These are phyloP conservation scores for Crypturellus tataupa DNA, from an alignment of 2,797 vertebrate species.

Conservation along the genomic window DNA sequence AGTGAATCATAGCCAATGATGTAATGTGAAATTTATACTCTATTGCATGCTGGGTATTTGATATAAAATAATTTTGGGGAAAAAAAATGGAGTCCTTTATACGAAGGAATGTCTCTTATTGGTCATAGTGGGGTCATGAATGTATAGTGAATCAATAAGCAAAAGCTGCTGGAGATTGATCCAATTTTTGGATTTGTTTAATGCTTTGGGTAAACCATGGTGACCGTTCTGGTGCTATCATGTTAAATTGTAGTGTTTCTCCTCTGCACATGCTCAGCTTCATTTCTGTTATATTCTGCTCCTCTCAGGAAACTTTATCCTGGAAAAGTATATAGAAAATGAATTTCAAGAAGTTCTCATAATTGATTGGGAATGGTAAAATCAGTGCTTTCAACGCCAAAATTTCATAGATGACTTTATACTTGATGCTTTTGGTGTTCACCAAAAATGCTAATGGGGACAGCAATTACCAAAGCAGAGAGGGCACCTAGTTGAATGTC, in stretches of 20 bases:
- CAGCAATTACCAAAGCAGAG: not conserved
- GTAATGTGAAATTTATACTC: not conserved
- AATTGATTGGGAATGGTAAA: not conserved
- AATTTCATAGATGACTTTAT: not conserved
- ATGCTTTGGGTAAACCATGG: not conserved
- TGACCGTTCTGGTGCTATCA: not conserved
- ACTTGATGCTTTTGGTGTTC: not conserved
- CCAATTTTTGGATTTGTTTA: not conserved
- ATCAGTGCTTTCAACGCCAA: not conserved
- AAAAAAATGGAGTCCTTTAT: not conserved
- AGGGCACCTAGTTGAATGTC: not conserved
- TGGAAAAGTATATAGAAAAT: not conserved
- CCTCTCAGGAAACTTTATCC: not conserved
- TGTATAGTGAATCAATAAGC: not conserved
- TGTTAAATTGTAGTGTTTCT: not conserved
- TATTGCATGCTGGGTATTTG: not conserved
- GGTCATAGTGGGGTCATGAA: constrained; percentile 6
- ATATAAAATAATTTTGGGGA: not conserved
- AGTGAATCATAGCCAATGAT: not conserved
- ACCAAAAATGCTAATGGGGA: not conserved
- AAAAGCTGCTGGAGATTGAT: not conserved
- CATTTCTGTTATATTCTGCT: not conserved
- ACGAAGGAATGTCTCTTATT: constrained; percentile 11
- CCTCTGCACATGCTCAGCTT: not conserved
- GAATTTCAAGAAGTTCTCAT: not conserved